A percentile compares a stretch with the other conserved stretches of the same genome.
phyloP scores from a whole-genome alignment of 2,113 vertebrate genomes.

The Stictonetta naevosa region DNA sequence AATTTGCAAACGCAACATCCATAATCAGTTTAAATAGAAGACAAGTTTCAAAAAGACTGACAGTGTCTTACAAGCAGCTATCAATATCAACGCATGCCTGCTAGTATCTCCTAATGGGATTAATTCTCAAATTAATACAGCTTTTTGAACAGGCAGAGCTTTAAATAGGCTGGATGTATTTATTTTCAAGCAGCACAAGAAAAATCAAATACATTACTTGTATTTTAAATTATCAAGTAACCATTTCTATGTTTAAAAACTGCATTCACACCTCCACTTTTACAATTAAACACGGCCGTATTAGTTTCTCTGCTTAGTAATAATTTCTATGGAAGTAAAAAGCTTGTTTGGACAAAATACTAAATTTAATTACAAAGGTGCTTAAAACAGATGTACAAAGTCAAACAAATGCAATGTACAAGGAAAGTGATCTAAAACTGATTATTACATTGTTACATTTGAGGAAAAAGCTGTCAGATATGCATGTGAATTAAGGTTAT shows the following conservation, averaged over 20 bases:
- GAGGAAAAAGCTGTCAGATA: background rate
- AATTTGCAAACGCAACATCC: background rate
- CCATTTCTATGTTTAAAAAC: background rate
- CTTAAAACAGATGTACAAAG: conserved; percentile 21
- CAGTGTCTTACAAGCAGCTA: background rate
- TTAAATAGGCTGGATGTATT: conserved; percentile 4
- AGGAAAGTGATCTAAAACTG: background rate
- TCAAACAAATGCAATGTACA: background rate
- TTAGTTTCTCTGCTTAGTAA: background rate
- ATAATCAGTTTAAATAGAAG: background rate
- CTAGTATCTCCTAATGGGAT: background rate
- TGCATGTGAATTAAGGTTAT: background rate
- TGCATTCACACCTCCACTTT: background rate
- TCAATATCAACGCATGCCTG: background rate
- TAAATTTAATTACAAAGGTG: conserved; percentile 33
- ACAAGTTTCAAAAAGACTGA: background rate
- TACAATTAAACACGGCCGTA: conserved; percentile 14
- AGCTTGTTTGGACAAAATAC: conserved; percentile 9
- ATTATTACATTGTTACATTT: background rate
- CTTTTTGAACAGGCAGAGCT: background rate
- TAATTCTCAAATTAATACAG: conserved; percentile 1
- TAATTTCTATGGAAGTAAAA: conserved; percentile 21
- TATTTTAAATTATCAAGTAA: background rate
- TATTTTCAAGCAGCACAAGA: conserved; percentile 47
- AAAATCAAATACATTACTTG: conserved; percentile 9